Percentiles rank a stretch among this genome's conserved stretches.
These are phyloP conservation scores for Hirudinaria manillensis DNA, from an alignment of 2,888 invertebrate genomes.

Conservation along the genomic window DNA sequence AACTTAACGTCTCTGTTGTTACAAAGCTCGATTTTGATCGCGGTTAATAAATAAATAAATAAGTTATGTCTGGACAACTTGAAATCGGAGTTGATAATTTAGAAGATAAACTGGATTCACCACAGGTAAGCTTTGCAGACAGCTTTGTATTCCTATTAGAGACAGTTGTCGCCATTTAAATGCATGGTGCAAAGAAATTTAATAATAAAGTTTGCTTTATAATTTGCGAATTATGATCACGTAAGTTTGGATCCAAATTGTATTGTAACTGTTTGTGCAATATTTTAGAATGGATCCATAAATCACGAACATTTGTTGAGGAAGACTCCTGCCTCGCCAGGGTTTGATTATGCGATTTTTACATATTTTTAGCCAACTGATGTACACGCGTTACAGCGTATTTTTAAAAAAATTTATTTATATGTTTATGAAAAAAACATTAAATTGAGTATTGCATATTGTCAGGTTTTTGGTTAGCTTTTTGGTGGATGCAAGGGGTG, in stretches of 20 bases:
- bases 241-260: too few species aligned
- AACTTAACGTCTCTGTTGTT: background rate
- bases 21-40: background rate
- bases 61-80: too few species aligned
- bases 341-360: background rate
- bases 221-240: too few species aligned
- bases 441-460: background rate
- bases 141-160: too few species aligned
- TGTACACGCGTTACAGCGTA: background rate
- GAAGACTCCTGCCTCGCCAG: conserved; percentile 5
- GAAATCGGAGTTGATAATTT: too few species aligned
- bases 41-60: too few species aligned
- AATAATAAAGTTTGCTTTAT: too few species aligned
- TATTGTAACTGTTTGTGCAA: background rate
- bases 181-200: too few species aligned
- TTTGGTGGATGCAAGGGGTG: conserved; percentile 96
- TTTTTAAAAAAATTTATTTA: background rate
- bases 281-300: background rate
- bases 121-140: too few species aligned
- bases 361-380: background rate
- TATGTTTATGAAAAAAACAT: background rate
- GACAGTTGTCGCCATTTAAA: too few species aligned
- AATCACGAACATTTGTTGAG: conserved; percentile 8
- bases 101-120: too few species aligned
- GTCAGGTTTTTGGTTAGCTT: conserved; percentile 95